Evolutionary conservation across 2,888 invertebrate species (phyloP).

Genomic region (Panorpa germanica): DNA sequence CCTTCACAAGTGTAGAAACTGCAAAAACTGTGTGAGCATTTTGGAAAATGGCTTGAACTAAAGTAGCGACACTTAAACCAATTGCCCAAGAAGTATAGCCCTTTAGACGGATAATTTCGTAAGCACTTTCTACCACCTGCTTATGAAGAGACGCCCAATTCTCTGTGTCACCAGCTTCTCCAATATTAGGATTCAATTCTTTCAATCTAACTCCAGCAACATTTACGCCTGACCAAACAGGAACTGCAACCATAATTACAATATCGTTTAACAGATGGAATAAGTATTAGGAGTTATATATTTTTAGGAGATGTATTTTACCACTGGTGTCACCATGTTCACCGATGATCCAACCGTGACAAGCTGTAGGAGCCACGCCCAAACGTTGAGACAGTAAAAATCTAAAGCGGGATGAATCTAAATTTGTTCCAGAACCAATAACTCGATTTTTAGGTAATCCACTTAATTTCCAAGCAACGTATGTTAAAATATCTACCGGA

Average conservation of each 20-base stretch:
- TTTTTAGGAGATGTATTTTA: conserved; percentile 18
- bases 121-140: conserved; percentile 70
- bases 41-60: conserved; percentile 49
- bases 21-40: conserved; percentile 61
- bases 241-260: conserved; percentile 33
- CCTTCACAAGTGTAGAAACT: conserved; percentile 59
- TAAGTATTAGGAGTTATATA: not conserved
- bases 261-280: conserved; percentile 2
- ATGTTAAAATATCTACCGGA: conserved; percentile 84
- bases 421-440: conserved; percentile 83
- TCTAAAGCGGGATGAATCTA: conserved; percentile 82
- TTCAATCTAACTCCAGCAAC: conserved; percentile 72
- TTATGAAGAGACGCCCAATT: conserved; percentile 63
- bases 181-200: conserved; percentile 57
- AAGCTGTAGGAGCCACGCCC: conserved; percentile 62
- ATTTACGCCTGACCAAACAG: conserved; percentile 88
- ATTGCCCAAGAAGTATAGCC: conserved; percentile 88
- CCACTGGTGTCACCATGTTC: conserved; percentile 86
- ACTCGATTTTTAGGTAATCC: conserved; percentile 74
- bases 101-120: conserved; percentile 72
- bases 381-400: conserved; percentile 71
- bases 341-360: conserved; percentile 87
- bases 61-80: conserved; percentile 54
- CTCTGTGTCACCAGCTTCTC: conserved; percentile 53
- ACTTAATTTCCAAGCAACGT: conserved; percentile 88